Evolutionary conservation across 2,113 vertebrate genomes (phyloP), one percentile per base, ranked within the genome.

Genomic region (Dascyllus trimaculatus): DNA sequence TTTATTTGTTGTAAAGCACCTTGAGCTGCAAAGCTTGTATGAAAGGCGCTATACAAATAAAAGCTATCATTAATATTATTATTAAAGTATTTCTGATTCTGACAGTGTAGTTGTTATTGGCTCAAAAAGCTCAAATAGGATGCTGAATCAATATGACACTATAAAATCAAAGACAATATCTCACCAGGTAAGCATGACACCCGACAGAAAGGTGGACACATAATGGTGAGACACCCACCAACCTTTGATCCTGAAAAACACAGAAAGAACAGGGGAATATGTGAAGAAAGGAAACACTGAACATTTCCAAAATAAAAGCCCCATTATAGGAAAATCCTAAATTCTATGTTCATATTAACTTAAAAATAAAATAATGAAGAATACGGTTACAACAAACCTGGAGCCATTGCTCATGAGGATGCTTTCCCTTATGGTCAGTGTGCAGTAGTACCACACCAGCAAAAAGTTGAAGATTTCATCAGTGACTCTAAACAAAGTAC

Each of bases 171-270:
- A 52, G 11, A 29, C 4, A 22, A 25, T 4, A 46, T 79, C 85
- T 97, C 90, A 99, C 98, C 98, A 99, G 0, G 97, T 99, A 72
- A 99, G 93, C 98, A 99, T 99, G 5, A 99, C 97, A 26, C 97
- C 98, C 2, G 97, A 99, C 77, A 99, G 95, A 88, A 99, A 99
- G 0, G 97, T 98, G 59, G 98, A 99, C 8, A 99, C 96, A 0
- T 99, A 99, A 87, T 99, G 98, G 88, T 99, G 98, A 52, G 95
- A 98, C 67, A 99, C 98, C 98, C 98, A 99, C 98, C 98, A 99
- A 59, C 98, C 98, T 95, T 99, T 99, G 86, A 99, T 99, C 88
- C 98, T 95, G 63, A 54, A 58, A 18, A 46, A n/a, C 4, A 48
- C 0, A 52, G 24, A 2, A 22, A 24, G 8, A 32, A 46, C 24